Base-by-base conservation (phyloP, 2,888 invertebrate species). In the Lithosia quadra region DNA sequence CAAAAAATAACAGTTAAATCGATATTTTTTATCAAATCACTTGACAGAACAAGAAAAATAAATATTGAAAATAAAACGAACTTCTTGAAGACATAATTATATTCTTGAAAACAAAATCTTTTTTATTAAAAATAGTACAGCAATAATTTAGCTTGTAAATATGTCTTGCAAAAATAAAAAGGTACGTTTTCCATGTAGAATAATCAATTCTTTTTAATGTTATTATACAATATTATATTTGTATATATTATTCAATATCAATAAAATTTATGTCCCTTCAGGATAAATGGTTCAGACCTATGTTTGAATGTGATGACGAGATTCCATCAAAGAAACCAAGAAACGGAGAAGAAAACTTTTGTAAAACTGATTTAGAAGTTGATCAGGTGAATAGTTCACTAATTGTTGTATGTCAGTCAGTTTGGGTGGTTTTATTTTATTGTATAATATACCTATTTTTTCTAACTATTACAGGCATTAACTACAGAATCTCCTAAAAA, bases 201-300 rank as follows among this genome's bases (percentile, higher is more conserved):
- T 53, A 21, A 21, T 53, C 2, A 21, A 21, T n/a, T 21, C 7
- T 53, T 21, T 2, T 55, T n/a, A 55, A 55, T 55, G n/a, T 39
- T 15, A 39, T 18, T 43, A 28, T 43, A 18, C 0, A 18, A 43
- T 5, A 18, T 18, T 7, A 39, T 11, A 58, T 58, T 33, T 4
- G 9, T 43, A 18, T 28, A 9, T 9, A 33, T 8, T 3, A 18
- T 3, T 58, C 10, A n/a, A n/a, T n/a, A n/a, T n/a, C n/a, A n/a
- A n/a, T n/a, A 28, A 13, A 1, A 33, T n/a, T n/a, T 24, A 10
- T 18, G 64, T 57, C 18, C 5, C 28, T 28, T 57, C 79, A 93
- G 92, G 86, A 83, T 67, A 91, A 88, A 78, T 95, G 95, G 94
- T 91, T 94, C 67, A 91, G 90, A 65, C 92, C 94, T 4, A 79